phyloP scores from a whole-genome alignment of 1,140 invertebrate genomes.

The Temnothorax curvispinosus region DNA sequence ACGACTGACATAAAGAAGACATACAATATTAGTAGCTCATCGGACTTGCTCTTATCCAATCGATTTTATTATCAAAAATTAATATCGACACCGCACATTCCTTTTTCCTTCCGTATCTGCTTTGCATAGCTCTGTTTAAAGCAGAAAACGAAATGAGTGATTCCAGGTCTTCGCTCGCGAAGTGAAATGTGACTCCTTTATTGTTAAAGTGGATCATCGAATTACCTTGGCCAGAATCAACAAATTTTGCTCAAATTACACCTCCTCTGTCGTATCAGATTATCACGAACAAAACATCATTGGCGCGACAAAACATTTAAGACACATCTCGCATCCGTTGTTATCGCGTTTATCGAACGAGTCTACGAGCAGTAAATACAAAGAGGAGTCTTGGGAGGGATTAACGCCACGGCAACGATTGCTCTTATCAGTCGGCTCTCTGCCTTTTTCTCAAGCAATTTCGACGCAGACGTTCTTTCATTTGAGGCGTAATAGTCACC shows the following conservation, averaged over 20 bases:
- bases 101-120: background rate
- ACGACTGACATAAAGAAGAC: background rate
- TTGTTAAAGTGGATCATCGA: background rate
- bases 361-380: background rate
- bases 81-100: background rate
- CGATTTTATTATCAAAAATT: slow-evolving; percentile 5
- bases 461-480: slow-evolving; percentile 19
- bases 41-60: background rate
- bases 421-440: slow-evolving; percentile 33
- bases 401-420: slow-evolving; percentile 10
- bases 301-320: background rate
- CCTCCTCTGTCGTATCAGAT: background rate
- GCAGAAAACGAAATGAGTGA: background rate
- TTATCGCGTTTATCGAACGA: slow-evolving; percentile 4
- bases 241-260: background rate
- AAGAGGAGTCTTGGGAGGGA: slow-evolving; percentile 31
- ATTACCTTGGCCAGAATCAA: background rate
- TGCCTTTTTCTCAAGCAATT: slow-evolving; percentile 35
- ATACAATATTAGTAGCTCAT: background rate
- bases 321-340: background rate
- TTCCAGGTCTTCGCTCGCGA: background rate
- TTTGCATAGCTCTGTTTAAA: background rate
- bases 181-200: background rate
- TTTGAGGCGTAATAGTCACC: slow-evolving; percentile 16
- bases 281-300: background rate